Base-by-base conservation (phyloP, 2,113 vertebrate genomes). In the Carettochelys insculpta region DNA sequence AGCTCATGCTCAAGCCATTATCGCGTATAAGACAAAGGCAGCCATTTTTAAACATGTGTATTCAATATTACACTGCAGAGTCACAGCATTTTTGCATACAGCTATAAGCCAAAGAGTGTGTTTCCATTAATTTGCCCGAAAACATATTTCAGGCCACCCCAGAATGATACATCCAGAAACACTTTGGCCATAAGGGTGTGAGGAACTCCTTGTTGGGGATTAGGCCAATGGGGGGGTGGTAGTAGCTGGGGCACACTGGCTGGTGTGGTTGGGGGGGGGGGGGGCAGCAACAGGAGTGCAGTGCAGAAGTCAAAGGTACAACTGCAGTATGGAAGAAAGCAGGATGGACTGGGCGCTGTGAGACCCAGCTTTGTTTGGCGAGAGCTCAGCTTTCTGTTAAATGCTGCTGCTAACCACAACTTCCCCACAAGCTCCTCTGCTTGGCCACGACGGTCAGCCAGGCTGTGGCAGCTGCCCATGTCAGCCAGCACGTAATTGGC, bases 41-140 rank as follows among this genome's bases (percentile, higher is more conserved):
- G 19, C 96, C 94, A 94, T 95, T 96, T 90, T 89, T 86, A 92
- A 87, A 87, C 80, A 90, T 87, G 93, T 88, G 94, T 96, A 89
- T 84, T 90, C 77, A 41, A 2, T 58, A 90, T 90, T 92, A 92
- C 82, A 92, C 43, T 43, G 24, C 71, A 82, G 92, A 92, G 78
- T 13, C 90, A 79, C 88, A 94, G 88, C 61, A 68, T 38, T 68
- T 31, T 50, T 77, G 58, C 54, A 29, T 25, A 3, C 24, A 31
- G 8, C 1, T 85, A 81, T 1, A 75, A 80, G 38, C 27, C 24
- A 45, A 56, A 51, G 53, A 50, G 38, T 38, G 41, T 86, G 16
- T 8, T 43, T 56, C 9, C 38, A 82, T 54, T 79, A 68, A 12
- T 45, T 43, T 7, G 27, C 25, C 10, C 24, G 41, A 45, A 75